Conservation (phyloP, 2,797 vertebrate genomes). For the Allobates femoralis region DNA sequence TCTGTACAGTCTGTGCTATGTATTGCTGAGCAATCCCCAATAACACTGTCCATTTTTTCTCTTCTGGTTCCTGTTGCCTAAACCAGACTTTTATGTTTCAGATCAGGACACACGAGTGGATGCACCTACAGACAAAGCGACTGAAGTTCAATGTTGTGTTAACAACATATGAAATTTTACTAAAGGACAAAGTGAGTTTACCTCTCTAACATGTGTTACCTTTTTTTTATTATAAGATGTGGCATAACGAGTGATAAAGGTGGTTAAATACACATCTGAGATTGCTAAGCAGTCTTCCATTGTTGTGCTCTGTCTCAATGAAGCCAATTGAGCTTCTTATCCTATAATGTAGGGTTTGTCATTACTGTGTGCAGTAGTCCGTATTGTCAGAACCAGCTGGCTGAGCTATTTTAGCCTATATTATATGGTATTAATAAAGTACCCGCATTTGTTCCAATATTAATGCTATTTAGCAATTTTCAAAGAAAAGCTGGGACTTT, state of each 20-base stretch:
- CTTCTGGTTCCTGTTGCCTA: neutral
- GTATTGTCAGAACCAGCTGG: no score
- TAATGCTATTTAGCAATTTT: neutral
- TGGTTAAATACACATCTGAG: neutral
- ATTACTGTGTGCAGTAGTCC: no score
- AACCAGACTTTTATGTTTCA: constrained; percentile 64
- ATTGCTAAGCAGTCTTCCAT: neutral
- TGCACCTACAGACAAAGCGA: constrained; percentile 92
- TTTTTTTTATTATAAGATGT: neutral
- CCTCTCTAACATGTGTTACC: no score
- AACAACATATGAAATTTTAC: constrained; percentile 96
- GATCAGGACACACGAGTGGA: constrained; percentile 99
- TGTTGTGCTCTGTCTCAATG: neutral
- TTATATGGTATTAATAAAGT: neutral
- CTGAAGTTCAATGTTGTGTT: constrained; percentile 96
- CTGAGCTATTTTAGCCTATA: no score
- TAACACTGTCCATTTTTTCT: no score
- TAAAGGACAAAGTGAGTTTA: constrained; percentile 93
- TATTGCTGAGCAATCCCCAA: no score
- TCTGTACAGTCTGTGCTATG: no score
- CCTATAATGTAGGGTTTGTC: neutral
- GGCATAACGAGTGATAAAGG: neutral
- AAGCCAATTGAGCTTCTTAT: neutral
- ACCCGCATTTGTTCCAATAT: neutral
- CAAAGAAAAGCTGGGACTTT: neutral